These are phyloP conservation scores for Alligator sinensis DNA, from an alignment of 2,113 vertebrate species.

Conservation along the genomic window DNA sequence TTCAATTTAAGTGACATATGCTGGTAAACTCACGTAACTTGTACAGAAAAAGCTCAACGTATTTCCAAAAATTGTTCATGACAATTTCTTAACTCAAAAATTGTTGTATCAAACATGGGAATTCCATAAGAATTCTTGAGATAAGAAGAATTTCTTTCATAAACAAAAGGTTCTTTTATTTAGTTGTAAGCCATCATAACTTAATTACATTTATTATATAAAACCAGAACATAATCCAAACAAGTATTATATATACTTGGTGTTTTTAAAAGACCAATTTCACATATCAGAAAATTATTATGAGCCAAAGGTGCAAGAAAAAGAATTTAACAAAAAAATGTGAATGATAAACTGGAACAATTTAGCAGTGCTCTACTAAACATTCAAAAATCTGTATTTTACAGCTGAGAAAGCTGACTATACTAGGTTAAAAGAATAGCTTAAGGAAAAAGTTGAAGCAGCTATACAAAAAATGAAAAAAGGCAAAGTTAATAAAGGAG, in stretches of 20 bases:
- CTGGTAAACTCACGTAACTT: not conserved
- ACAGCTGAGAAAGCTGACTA: not conserved
- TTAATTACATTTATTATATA: not conserved
- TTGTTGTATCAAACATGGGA: not conserved
- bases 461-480: not conserved
- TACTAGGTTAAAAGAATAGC: not conserved
- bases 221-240: not conserved
- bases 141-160: not conserved
- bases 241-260: not conserved
- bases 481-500: not conserved
- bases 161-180: not conserved
- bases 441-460: not conserved
- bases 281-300: not conserved
- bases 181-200: not conserved
- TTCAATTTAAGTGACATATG: not conserved
- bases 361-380: conserved; percentile 1
- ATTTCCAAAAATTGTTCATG: not conserved
- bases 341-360: not conserved
- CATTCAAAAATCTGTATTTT: rapidly evolving
- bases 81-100: conserved; percentile 7
- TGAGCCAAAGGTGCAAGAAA: not conserved
- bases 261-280: not conserved
- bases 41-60: not conserved
- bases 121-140: not conserved
- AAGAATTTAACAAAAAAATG: not conserved